These are phyloP conservation scores for Automeris io DNA, from an alignment of 2,888 invertebrate species.

Conservation along the genomic window DNA sequence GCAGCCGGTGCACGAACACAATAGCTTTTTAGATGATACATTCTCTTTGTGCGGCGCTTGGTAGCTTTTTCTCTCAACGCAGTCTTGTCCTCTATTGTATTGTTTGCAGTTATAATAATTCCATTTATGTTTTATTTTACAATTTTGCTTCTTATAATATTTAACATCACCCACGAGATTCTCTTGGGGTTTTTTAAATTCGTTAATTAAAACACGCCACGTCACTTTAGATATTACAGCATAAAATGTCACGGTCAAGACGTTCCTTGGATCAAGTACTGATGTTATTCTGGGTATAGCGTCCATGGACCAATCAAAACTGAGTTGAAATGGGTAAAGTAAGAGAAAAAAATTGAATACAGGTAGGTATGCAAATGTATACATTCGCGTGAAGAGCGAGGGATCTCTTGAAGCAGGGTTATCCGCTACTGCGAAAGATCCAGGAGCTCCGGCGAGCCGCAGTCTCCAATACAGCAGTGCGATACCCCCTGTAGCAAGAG, in stretches of 20 bases:
- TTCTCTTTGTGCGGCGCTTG: conserved; percentile 56
- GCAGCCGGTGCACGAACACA: conserved; percentile 81
- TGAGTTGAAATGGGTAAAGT: conserved; percentile 90
- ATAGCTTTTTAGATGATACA: conserved; percentile 52
- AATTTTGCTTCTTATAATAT: conserved; percentile 58
- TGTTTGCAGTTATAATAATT: conserved; percentile 55
- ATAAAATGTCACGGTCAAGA: conserved; percentile 87
- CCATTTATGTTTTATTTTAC: conserved; percentile 64
- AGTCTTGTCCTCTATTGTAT: conserved; percentile 57
- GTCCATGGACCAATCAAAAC: conserved; percentile 99
- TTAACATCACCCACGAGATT: conserved; percentile 45
- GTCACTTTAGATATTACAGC: conserved; percentile 62
- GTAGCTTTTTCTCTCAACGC: conserved; percentile 56
- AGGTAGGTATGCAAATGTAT: conserved; percentile 95
- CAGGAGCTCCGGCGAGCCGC: conserved; percentile 84
- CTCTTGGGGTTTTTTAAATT: conserved; percentile 54
- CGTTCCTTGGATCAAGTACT: conserved; percentile 86
- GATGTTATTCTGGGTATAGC: conserved; percentile 91
- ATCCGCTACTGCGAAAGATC: conserved; percentile 94
- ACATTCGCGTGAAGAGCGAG: conserved; percentile 85
- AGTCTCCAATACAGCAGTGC: conserved; percentile 86
- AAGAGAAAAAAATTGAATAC: conserved; percentile 93
- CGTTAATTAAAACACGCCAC: conserved; percentile 52
- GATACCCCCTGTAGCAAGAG: conserved; percentile 81
- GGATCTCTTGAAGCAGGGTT: conserved; percentile 96